Evolutionary conservation across 2,113 vertebrate species (phyloP).

Genomic region (Danionella cerebrum): DNA sequence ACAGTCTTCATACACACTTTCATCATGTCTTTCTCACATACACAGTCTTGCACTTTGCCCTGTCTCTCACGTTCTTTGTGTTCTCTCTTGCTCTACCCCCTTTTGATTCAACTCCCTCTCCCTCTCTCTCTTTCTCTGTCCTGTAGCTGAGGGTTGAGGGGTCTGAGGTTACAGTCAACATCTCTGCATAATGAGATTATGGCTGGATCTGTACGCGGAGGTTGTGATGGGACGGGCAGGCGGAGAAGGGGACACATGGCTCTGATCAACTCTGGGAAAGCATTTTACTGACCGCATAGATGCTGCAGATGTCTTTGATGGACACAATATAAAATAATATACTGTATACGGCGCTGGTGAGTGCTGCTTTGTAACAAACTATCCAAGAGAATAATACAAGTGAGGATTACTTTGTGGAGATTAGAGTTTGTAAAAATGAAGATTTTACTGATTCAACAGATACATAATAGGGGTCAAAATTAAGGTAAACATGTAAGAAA

Average conservation of each 20-base stretch:
- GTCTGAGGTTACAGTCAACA: slow-evolving; percentile 72
- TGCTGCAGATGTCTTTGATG: too few relatives aligned
- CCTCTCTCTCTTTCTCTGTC: slow-evolving; percentile 13
- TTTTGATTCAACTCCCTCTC: slow-evolving; percentile 30
- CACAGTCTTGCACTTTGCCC: slow-evolving; percentile 11
- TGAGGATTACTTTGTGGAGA: too few relatives aligned
- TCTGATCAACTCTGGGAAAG: slow-evolving; percentile 59
- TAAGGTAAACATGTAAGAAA: too few relatives aligned
- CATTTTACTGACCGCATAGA: too few relatives aligned
- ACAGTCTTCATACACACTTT: slow-evolving; percentile 8
- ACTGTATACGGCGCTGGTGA: too few relatives aligned
- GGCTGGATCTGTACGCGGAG: slow-evolving; percentile 46
- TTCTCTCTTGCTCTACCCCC: slow-evolving; percentile 19
- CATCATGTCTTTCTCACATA: not conserved
- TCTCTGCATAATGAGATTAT: slow-evolving; percentile 66
- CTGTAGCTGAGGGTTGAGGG: slow-evolving; percentile 30
- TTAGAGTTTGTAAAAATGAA: too few relatives aligned
- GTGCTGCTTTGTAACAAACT: too few relatives aligned
- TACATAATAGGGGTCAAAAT: too few relatives aligned
- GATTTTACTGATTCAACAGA: too few relatives aligned
- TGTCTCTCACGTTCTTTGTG: slow-evolving; percentile 11
- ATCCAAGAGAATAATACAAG: too few relatives aligned
- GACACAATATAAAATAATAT: too few relatives aligned
- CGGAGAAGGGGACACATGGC: slow-evolving; percentile 65
- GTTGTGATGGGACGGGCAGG: slow-evolving; percentile 1